A percentile compares a stretch with the other conserved stretches of the same genome.
phyloP scores from a whole-genome alignment of 2,797 vertebrate species.

The Danio kyathit region DNA sequence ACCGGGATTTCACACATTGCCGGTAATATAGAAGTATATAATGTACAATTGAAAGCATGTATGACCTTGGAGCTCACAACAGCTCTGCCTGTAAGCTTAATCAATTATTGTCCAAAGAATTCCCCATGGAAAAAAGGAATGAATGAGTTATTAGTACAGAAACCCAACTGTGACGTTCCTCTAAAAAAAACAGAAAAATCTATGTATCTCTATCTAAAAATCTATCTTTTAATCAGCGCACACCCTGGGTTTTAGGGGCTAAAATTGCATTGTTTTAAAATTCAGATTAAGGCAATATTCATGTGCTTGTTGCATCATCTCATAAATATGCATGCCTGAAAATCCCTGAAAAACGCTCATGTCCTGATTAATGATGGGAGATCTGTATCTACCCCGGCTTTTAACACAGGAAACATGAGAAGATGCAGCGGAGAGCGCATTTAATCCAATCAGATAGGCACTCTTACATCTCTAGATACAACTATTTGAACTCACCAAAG shows the following conservation, averaged over 20 bases:
- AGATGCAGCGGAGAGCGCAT: not conserved
- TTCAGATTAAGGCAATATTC: slow-evolving; percentile 18
- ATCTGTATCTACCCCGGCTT: slow-evolving; percentile 22
- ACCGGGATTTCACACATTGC: too few species aligned
- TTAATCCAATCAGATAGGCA: slow-evolving; percentile 36
- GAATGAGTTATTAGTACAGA: too few species aligned
- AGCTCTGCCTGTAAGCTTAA: too few species aligned
- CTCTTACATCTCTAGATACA: slow-evolving; percentile 32
- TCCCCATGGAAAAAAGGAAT: too few species aligned
- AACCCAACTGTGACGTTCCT: too few species aligned
- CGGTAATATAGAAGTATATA: too few species aligned
- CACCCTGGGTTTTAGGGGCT: not conserved
- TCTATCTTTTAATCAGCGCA: too few species aligned
- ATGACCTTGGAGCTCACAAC: too few species aligned
- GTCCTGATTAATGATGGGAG: slow-evolving; percentile 29
- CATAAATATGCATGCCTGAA: slow-evolving; percentile 34
- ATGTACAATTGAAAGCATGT: too few species aligned
- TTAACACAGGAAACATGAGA: slow-evolving; percentile 18
- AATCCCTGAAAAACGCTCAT: slow-evolving; percentile 38
- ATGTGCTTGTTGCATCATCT: slow-evolving; percentile 39
- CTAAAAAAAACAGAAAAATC: too few species aligned
- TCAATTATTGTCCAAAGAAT: too few species aligned
- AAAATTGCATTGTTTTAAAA: slow-evolving; percentile 36
- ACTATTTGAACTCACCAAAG: slow-evolving; percentile 21
- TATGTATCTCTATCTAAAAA: too few species aligned